phyloP scores from a whole-genome alignment of 2,113 vertebrate species.

The Nannospalax galili region DNA sequence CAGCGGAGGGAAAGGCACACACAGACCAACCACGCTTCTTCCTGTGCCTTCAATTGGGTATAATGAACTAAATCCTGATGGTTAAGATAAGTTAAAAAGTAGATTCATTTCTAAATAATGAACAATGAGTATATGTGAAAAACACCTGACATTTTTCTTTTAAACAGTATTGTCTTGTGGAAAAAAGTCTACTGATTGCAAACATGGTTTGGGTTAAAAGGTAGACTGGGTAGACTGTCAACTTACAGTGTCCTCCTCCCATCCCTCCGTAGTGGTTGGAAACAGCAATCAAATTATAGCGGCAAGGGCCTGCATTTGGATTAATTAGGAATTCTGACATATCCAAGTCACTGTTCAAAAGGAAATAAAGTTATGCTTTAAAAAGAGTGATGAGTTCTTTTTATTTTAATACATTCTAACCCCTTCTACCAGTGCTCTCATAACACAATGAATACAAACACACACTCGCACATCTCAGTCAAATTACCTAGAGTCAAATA shows the following conservation, averaged over 20 bases:
- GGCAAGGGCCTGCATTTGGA: conserved; percentile 96
- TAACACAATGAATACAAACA: not conserved
- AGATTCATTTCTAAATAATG: not conserved
- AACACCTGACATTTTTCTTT: not conserved
- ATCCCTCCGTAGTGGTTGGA: conserved; percentile 99
- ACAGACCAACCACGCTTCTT: not conserved
- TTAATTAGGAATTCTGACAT: conserved; percentile 99
- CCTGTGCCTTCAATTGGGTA: not conserved
- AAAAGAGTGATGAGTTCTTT: not conserved
- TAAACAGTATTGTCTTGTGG: conserved; percentile 9
- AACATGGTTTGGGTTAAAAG: conserved; percentile 59
- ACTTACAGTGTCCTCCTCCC: conserved; percentile 99
- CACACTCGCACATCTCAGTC: not conserved
- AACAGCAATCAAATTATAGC: conserved; percentile 98
- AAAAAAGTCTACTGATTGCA: conserved; percentile 9
- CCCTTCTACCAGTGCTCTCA: not conserved
- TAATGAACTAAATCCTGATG: not conserved
- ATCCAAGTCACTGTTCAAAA: conserved; percentile 94
- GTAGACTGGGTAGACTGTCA: conserved; percentile 40
- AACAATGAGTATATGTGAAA: not conserved
- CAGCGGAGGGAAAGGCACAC: not conserved
- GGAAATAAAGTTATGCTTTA: conserved; percentile 63
- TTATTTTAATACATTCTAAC: conserved; percentile 40
- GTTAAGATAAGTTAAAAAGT: conserved; percentile 13
- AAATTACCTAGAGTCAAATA: conserved; percentile 14